Percentiles rank a stretch among this genome's conserved stretches.
These are phyloP conservation scores for Crenuchus spilurus DNA, from an alignment of 2,797 vertebrate species.

Conservation along the genomic window DNA sequence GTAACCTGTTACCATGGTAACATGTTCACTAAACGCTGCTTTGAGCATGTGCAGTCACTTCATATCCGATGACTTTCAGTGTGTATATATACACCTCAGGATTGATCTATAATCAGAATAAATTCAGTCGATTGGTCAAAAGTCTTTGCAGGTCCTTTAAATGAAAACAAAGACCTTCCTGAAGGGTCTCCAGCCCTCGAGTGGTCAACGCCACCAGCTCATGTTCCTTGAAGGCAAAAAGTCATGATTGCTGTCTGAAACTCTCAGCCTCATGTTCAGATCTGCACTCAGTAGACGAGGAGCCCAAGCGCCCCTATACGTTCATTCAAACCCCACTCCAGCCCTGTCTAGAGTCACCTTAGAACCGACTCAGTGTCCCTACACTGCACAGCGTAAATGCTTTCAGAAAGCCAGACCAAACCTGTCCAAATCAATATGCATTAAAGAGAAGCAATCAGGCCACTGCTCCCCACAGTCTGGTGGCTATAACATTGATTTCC, in stretches of 20 bases:
- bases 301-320: background rate
- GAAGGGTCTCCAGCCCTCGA: too few species aligned
- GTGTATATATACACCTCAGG: too few species aligned
- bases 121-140: too few species aligned
- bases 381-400: background rate
- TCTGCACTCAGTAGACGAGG: background rate
- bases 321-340: background rate
- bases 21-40: too few species aligned
- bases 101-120: too few species aligned
- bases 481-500: constrained; percentile 15
- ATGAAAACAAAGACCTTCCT: too few species aligned
- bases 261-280: background rate
- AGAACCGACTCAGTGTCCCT: background rate
- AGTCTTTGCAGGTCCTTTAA: too few species aligned
- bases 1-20: too few species aligned
- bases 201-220: too few species aligned
- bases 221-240: too few species aligned
- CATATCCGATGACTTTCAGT: too few species aligned
- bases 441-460: background rate
- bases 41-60: too few species aligned
- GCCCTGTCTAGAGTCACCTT: background rate
- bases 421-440: constrained; percentile 1
- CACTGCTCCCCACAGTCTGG: background rate
- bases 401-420: background rate
- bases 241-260: background rate